Evolutionary conservation across 1,140 invertebrate genomes (phyloP).

Genomic region (Triops longicaudatus): DNA sequence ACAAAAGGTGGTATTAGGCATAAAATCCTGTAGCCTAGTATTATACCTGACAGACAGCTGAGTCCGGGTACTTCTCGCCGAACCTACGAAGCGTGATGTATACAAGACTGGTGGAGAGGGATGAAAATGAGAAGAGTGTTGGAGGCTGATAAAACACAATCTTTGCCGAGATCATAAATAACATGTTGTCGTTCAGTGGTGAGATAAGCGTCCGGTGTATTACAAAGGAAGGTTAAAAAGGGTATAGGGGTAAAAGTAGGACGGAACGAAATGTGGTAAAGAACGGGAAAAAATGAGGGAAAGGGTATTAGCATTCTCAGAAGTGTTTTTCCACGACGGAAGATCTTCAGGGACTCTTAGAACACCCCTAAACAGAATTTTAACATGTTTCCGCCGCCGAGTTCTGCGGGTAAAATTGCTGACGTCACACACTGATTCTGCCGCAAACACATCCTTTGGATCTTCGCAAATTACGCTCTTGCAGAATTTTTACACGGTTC

Average conservation of each 20-base stretch:
- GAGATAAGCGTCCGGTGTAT: constrained; percentile 1
- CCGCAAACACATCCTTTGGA: no score
- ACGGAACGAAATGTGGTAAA: neutral
- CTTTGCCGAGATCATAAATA: neutral
- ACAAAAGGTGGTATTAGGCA: neutral
- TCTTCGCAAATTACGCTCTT: no score
- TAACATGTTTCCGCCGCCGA: no score
- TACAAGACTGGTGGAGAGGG: neutral
- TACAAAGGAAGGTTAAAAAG: neutral
- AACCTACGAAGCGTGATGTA: neutral
- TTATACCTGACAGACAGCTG: neutral
- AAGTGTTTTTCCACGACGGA: no score
- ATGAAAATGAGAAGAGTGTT: neutral
- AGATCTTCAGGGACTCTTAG: no score
- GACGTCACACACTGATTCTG: no score
- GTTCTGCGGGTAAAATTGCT: no score
- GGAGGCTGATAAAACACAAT: neutral
- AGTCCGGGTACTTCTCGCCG: no score
- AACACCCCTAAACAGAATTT: no score
- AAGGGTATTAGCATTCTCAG: no score
- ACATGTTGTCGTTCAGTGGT: neutral
- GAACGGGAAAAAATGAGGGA: no score
- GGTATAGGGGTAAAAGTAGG: neutral
- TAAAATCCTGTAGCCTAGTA: neutral
- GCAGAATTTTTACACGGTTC: no score